Evolutionary conservation across 2,797 vertebrate species (phyloP), one percentile per base, ranked within the genome.

Genomic region (Karalla daura): DNA sequence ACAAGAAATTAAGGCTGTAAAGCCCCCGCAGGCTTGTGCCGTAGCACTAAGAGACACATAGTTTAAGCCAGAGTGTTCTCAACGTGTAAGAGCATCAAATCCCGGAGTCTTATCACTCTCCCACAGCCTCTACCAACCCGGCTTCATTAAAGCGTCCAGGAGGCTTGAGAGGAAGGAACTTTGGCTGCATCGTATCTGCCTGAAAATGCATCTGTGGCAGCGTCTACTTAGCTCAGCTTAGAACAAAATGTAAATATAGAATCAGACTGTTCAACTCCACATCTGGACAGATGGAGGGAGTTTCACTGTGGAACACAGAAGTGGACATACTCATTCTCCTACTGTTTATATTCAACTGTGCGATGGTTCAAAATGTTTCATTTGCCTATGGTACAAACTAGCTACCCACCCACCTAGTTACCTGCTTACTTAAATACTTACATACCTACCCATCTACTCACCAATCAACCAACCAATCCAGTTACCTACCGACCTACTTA

Each of bases 21-120:
- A 75, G 30, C 67, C 65, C 65, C 43, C 0, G 51, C n/a, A 67
- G 63, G 56, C 51, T 20, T 2, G 13, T 25, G 44, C 20, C 60
- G 27, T 1, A 28, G 63, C 17, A 51, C 52, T 55, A 70, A 65
- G n/a, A 68, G 74, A 67, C 66, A 65, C 35, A 43, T 28, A 63
- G 36, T 15, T 4, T 40, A 70, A 83, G 49, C 40, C 33, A 8
- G 37, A 73, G 65, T 63, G 53, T 70, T 66, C 52, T 25, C 49
- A 61, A 20, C 44, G 43, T 81, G 64, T 65, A 76, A 82, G 78
- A 41, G 47, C 47, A 63, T 75, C 72, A 66, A 76, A 79, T 74
- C 51, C 75, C 32, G 27, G 49, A 60, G 72, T 61, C 50, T 85
- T 81, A 87, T 87, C 79, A 24, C 55, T 68, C 53, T 72, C 53